Evolutionary conservation across 2,888 invertebrate genomes (phyloP).

Genomic region (Crematogaster levior): DNA sequence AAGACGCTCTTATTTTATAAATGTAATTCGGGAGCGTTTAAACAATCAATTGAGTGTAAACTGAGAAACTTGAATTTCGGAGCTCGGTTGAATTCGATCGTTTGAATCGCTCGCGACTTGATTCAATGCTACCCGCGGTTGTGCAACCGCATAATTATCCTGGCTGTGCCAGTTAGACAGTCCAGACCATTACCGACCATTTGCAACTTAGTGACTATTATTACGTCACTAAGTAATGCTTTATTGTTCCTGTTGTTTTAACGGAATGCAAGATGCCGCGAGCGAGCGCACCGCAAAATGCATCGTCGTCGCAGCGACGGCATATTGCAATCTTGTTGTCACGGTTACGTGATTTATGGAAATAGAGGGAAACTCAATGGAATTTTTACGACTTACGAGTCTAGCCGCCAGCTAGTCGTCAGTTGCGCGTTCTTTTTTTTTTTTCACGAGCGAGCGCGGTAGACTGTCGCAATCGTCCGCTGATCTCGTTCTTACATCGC

Average conservation of each 20-base stretch:
- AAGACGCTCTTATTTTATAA: not conserved
- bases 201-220: constrained; percentile 17
- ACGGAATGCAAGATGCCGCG: constrained; percentile 36
- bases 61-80: not conserved
- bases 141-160: constrained; percentile 2
- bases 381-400: constrained; percentile 34
- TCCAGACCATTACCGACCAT: constrained; percentile 10
- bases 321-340: constrained; percentile 48
- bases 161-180: not conserved
- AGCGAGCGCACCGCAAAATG: constrained; percentile 24
- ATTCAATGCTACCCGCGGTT: not conserved
- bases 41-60: not conserved
- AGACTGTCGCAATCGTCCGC: constrained; percentile 33
- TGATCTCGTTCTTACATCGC: constrained; percentile 16
- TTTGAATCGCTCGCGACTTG: not conserved
- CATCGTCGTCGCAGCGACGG: constrained; percentile 25
- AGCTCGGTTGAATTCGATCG: not conserved
- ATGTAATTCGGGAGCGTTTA: not conserved
- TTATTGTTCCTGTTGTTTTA: constrained; percentile 22
- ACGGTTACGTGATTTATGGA: constrained; percentile 44
- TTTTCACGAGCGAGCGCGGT: constrained; percentile 20
- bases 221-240: constrained; percentile 24
- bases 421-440: constrained; percentile 9
- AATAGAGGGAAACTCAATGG: constrained; percentile 36
- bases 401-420: constrained; percentile 39